A percentile compares a stretch with the other conserved stretches of the same genome.
phyloP scores from a whole-genome alignment of 2,113 vertebrate species.

The Leptosomus discolor region DNA sequence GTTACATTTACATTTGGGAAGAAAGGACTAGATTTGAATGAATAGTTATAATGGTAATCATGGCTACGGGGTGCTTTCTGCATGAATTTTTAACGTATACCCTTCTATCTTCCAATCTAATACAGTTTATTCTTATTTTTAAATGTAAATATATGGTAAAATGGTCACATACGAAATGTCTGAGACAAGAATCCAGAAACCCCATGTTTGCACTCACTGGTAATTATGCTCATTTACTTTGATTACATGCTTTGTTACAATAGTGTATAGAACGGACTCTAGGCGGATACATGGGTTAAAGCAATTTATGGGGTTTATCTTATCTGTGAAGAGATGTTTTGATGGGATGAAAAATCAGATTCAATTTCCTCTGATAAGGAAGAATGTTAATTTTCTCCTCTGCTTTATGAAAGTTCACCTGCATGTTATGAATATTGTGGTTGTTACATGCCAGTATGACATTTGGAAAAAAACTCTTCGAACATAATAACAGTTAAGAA shows the following conservation, averaged over 20 bases:
- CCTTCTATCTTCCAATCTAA: neutral
- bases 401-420: neutral
- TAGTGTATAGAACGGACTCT: neutral
- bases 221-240: constrained; percentile 41
- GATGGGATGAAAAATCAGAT: constrained; percentile 24
- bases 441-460: neutral
- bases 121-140: neutral
- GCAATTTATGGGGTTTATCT: neutral
- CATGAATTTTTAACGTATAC: neutral
- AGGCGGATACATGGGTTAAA: neutral
- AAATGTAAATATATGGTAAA: neutral
- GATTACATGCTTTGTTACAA: neutral
- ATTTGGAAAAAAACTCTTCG: constrained; percentile 3
- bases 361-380: neutral
- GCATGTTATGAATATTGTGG: neutral
- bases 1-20: neutral
- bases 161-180: neutral
- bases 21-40: neutral
- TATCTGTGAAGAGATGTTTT: neutral
- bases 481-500: neutral
- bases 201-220: neutral
- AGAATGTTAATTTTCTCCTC: neutral
- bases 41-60: neutral
- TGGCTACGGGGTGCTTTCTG: neutral
- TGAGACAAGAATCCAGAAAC: neutral